A percentile compares a stretch with the other conserved stretches of the same genome.
phyloP scores from a whole-genome alignment of 2,113 vertebrate species.

The Pardalotus punctatus region DNA sequence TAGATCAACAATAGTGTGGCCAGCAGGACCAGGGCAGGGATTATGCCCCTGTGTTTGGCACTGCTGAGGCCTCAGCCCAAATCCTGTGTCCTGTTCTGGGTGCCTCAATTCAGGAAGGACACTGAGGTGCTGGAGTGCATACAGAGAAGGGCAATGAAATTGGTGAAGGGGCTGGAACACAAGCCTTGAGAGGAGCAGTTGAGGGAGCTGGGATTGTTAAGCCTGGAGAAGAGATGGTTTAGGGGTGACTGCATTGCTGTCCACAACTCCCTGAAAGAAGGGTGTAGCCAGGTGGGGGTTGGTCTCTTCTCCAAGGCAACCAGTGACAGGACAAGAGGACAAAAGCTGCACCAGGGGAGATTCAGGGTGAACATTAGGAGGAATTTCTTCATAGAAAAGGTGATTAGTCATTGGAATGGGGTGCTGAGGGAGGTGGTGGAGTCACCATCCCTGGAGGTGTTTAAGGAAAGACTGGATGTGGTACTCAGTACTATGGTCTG shows the following conservation, averaged over 20 bases:
- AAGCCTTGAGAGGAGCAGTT: neutral
- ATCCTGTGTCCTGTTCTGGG: neutral
- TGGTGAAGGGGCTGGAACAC: neutral
- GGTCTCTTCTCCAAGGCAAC: neutral
- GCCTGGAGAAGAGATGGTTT: neutral
- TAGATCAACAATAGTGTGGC: neutral
- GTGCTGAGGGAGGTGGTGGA: neutral
- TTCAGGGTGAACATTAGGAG: neutral
- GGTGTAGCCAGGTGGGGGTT: neutral
- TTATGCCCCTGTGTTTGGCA: neutral
- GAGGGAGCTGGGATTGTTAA: neutral
- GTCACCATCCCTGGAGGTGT: neutral
- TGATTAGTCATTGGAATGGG: neutral
- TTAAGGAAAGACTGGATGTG: neutral
- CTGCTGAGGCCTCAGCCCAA: neutral
- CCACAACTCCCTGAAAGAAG: neutral
- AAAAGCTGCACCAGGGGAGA: neutral
- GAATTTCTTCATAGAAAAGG: neutral
- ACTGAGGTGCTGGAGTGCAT: neutral
- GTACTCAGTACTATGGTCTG: neutral
- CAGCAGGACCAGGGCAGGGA: neutral
- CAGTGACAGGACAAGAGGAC: rapidly evolving
- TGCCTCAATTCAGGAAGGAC: neutral
- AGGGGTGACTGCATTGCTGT: neutral
- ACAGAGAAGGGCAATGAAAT: neutral